Conservation (phyloP, 2,113 vertebrate species). For the Gracilinanus agilis region DNA sequence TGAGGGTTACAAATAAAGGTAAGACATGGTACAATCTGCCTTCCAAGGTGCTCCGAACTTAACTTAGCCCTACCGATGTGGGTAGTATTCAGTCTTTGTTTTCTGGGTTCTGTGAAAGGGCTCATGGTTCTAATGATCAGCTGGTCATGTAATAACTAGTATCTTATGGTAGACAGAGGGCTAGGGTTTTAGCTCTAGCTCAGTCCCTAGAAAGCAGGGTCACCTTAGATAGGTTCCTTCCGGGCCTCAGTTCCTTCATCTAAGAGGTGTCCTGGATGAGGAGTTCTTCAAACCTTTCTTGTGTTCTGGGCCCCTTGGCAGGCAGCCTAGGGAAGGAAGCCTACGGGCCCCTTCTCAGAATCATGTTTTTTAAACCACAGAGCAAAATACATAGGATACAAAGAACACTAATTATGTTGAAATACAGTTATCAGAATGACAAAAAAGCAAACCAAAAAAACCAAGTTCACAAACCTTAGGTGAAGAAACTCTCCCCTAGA, state of each 20-base stretch:
- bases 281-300: neutral
- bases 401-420: neutral
- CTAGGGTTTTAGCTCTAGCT: slow-evolving; percentile 6
- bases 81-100: slow-evolving; percentile 20
- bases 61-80: neutral
- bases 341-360: neutral
- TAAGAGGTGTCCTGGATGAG: neutral
- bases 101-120: slow-evolving; percentile 23
- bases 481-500: neutral
- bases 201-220: neutral
- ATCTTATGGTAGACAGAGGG: neutral
- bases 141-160: neutral
- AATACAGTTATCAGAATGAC: neutral
- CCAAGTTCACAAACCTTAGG: neutral
- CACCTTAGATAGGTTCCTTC: neutral
- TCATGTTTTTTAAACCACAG: neutral
- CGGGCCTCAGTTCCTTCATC: slow-evolving; percentile 25
- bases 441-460: neutral
- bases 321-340: neutral
- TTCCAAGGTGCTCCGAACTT: neutral
- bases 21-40: neutral
- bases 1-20: too few species aligned
- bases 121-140: slow-evolving; percentile 18
- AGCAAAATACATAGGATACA: neutral
- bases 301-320: neutral